Percentiles rank a stretch among this genome's conserved stretches.
Conservation (phyloP, 2,888 invertebrate genomes). For the Thymelicus acteon region DNA sequence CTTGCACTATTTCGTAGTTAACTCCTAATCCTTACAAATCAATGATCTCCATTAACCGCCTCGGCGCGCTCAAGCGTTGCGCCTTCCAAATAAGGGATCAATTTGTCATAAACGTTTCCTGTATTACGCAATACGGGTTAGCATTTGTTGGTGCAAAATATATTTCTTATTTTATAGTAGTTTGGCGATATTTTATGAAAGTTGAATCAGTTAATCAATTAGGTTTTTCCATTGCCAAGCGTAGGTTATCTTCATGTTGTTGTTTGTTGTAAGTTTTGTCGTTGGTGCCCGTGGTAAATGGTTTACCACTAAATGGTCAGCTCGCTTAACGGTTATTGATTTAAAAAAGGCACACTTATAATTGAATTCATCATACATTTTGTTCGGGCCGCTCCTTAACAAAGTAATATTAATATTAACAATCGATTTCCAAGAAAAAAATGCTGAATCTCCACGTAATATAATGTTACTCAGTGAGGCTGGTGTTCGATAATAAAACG, state of each 20-base stretch:
- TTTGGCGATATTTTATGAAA: no score
- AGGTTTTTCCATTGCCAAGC: no score
- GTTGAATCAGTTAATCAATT: no score
- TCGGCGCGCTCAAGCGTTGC: slow-evolving; percentile 15
- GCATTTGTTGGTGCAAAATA: slow-evolving; percentile 8
- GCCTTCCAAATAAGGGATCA: slow-evolving; percentile 25
- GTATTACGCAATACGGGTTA: slow-evolving; percentile 27
- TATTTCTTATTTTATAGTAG: not conserved
- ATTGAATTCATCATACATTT: no score
- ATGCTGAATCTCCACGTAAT: not conserved
- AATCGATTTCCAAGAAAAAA: not conserved
- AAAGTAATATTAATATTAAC: not conserved
- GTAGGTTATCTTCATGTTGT: no score
- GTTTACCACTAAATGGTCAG: no score
- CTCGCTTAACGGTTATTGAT: no score
- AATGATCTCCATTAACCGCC: slow-evolving; percentile 18
- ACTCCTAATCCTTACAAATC: slow-evolving; percentile 13
- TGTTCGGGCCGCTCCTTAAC: no score
- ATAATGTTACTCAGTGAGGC: not conserved
- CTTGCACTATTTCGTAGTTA: not conserved
- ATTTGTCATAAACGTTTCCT: slow-evolving; percentile 33
- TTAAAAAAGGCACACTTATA: no score
- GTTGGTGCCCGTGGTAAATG: no score
- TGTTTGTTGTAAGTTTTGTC: no score
- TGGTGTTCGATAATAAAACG: not conserved